Percentiles rank a stretch among this genome's conserved stretches.
These are phyloP conservation scores for Laticauda colubrina DNA, from an alignment of 2,113 vertebrate species.

Conservation along the genomic window DNA sequence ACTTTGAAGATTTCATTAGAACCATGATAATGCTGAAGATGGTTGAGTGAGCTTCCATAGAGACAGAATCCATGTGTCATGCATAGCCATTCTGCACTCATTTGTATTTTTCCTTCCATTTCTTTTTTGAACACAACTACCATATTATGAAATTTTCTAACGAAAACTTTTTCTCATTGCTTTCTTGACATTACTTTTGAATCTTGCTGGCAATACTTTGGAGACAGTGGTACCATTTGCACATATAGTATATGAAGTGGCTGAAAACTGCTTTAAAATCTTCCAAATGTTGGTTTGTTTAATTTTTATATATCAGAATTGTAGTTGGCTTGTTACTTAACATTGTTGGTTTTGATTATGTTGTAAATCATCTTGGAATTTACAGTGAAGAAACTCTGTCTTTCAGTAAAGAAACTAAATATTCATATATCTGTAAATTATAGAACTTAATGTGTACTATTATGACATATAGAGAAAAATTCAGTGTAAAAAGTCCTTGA, in stretches of 20 bases:
- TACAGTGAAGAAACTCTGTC: background rate
- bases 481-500: background rate
- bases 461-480: background rate
- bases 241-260: background rate
- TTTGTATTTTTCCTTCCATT: background rate
- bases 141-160: background rate
- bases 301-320: background rate
- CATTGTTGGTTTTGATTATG: background rate
- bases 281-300: background rate
- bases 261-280: background rate
- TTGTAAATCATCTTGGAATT: background rate
- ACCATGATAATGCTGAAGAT: no score
- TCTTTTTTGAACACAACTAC: background rate
- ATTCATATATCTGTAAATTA: background rate
- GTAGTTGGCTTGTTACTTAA: background rate
- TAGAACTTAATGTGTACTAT: background rate
- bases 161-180: background rate
- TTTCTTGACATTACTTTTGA: background rate
- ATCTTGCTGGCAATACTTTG: background rate
- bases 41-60: no score
- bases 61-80: background rate
- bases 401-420: background rate
- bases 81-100: background rate
- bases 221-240: background rate
- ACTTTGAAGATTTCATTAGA: no score